phyloP scores from a whole-genome alignment of 2,113 vertebrate species.

The Labeo catla region DNA sequence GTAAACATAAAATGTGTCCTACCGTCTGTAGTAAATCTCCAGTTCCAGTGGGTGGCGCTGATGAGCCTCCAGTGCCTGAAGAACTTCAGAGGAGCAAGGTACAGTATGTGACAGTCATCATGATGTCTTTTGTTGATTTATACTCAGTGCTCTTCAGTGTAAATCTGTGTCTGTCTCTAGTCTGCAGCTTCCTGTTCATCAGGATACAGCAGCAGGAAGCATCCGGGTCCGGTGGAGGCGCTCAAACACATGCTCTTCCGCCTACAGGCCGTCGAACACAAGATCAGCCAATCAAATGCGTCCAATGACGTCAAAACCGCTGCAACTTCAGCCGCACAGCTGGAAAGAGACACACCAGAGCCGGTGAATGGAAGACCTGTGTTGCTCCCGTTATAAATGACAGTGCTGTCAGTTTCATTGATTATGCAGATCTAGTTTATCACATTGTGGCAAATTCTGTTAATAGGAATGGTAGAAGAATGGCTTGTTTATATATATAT shows the following conservation, averaged over 20 bases:
- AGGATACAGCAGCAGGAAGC: conserved; percentile 65
- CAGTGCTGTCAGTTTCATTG: not conserved
- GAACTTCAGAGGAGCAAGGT: conserved; percentile 8
- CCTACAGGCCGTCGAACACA: conserved; percentile 79
- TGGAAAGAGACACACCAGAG: not conserved
- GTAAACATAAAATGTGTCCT: not conserved
- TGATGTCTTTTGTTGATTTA: not conserved
- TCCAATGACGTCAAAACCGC: not conserved
- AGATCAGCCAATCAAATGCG: conserved; percentile 51
- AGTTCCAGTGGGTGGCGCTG: conserved; percentile 57
- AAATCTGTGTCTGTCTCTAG: conserved; percentile 44
- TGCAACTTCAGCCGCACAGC: not conserved
- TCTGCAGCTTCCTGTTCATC: conserved; percentile 52
- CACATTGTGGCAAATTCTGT: too few relatives aligned
- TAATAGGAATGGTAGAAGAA: too few relatives aligned
- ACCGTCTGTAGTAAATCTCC: conserved; percentile 58
- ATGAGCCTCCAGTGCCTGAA: conserved; percentile 24
- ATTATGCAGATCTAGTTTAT: not conserved
- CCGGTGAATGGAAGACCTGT: not conserved
- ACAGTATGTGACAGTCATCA: conserved; percentile 18
- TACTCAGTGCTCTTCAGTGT: not conserved
- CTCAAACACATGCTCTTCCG: conserved; percentile 82
- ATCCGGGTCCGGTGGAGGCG: conserved; percentile 82
- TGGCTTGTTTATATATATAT: too few relatives aligned
- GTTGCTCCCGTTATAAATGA: not conserved